Conservation (phyloP, 2,113 vertebrate species). For the Anseranas semipalmata region DNA sequence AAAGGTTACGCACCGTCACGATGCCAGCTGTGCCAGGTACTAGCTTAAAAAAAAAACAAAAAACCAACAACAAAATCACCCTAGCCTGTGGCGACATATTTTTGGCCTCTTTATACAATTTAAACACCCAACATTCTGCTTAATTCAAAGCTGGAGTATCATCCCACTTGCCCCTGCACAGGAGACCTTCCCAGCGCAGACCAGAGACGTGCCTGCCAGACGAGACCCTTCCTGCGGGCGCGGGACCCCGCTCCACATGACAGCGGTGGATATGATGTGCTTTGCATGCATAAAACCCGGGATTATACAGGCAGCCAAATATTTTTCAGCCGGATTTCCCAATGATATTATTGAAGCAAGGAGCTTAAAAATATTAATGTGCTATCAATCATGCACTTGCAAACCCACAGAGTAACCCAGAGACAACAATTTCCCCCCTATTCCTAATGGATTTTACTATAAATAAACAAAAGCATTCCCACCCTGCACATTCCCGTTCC, state of each 20-base stretch:
- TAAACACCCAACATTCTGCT: neutral
- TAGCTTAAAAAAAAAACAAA: neutral
- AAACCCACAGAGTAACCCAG: neutral
- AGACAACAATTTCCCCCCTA: neutral
- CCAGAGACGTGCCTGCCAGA: neutral
- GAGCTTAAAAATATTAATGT: neutral
- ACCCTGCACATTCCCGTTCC: neutral
- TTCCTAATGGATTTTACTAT: neutral
- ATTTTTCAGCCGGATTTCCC: neutral
- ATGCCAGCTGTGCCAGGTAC: conserved; percentile 20
- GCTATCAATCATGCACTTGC: neutral
- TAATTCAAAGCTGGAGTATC: neutral
- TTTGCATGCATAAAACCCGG: neutral
- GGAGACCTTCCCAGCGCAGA: neutral
- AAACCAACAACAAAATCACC: too few species aligned
- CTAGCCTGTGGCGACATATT: neutral
- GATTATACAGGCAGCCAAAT: neutral
- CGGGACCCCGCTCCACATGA: neutral
- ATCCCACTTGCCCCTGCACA: accelerated
- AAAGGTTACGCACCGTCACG: neutral
- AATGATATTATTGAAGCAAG: neutral
- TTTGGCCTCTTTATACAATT: neutral
- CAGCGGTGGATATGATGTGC: neutral
- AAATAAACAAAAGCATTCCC: neutral
- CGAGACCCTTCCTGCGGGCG: neutral